Conservation (phyloP, 2,888 invertebrate species). For the Drosophila emarginata region DNA sequence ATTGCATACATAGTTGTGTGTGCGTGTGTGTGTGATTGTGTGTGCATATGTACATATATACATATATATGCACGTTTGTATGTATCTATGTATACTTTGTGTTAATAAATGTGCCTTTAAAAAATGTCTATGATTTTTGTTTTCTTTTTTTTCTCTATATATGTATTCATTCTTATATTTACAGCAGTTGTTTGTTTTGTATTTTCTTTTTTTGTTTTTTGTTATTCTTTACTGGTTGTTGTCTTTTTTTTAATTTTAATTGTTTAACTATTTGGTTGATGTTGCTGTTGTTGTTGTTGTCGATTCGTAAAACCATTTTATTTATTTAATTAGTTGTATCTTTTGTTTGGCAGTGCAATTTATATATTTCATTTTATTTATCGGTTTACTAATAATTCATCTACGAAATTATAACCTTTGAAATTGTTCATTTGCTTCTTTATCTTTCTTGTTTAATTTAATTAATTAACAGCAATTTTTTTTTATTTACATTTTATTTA, state of each 20-base stretch:
- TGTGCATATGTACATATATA: background rate
- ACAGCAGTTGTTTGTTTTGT: constrained; percentile 62
- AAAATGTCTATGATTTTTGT: constrained; percentile 66
- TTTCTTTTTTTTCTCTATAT: constrained; percentile 47
- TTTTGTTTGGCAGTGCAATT: constrained; percentile 81
- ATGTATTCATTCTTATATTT: constrained; percentile 78
- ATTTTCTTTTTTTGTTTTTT: constrained; percentile 18
- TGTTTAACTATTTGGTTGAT: constrained; percentile 23
- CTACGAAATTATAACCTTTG: constrained; percentile 61
- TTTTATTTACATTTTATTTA: constrained; percentile 63
- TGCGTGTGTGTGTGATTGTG: background rate
- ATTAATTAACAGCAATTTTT: constrained; percentile 71
- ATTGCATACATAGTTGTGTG: constrained; percentile 58
- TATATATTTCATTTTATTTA: constrained; percentile 61
- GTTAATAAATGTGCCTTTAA: constrained; percentile 74
- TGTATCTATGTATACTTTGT: background rate
- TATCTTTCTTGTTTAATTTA: constrained; percentile 51
- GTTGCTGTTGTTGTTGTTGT: constrained; percentile 22
- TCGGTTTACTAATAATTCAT: constrained; percentile 57
- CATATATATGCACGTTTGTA: background rate
- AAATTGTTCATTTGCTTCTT: constrained; percentile 28
- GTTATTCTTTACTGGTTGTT: too few relatives aligned
- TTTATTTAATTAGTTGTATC: constrained; percentile 72
- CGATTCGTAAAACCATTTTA: constrained; percentile 49
- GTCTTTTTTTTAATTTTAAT: constrained; percentile 17